A percentile compares a stretch with the other conserved stretches of the same genome.
These are phyloP conservation scores for Nycticorax nycticorax DNA, from an alignment of 2,113 vertebrate genomes.

Conservation along the genomic window DNA sequence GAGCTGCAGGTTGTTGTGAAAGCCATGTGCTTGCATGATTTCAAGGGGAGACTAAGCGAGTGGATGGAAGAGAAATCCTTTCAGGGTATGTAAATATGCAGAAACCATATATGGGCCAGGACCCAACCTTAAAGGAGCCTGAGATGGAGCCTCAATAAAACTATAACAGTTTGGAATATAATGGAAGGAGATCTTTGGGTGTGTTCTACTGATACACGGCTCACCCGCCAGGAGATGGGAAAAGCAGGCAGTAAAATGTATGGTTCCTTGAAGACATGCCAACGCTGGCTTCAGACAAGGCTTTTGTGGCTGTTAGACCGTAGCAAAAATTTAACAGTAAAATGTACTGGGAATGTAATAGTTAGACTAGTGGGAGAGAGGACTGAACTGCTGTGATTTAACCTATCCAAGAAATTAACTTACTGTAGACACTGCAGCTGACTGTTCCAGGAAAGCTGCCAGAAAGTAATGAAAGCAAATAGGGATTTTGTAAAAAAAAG, in stretches of 20 bases:
- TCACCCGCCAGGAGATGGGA: not conserved
- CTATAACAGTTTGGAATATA: not conserved
- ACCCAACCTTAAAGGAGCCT: not conserved
- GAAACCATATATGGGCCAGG: not conserved
- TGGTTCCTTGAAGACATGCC: not conserved
- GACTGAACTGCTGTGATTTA: not conserved
- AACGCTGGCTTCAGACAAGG: not conserved
- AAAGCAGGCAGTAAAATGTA: not conserved
- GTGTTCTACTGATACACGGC: not conserved
- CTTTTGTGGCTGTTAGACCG: not conserved
- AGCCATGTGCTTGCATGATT: not conserved
- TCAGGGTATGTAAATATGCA: not conserved
- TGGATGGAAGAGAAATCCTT: not conserved
- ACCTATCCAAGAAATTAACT: conserved; percentile 6
- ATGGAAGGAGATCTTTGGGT: not conserved
- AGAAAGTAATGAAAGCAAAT: conserved; percentile 23
- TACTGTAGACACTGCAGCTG: not conserved
- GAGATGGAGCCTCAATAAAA: not conserved
- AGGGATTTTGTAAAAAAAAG: not conserved
- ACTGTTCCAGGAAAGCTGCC: conserved; percentile 25
- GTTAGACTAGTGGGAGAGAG: not conserved
- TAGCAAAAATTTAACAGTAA: not conserved
- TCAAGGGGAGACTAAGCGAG: not conserved
- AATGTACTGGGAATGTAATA: not conserved
- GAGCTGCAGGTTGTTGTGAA: not conserved